Evolutionary conservation across 2,797 vertebrate genomes (phyloP), one percentile per base, ranked within the genome.

Genomic region (Bradypus variegatus): DNA sequence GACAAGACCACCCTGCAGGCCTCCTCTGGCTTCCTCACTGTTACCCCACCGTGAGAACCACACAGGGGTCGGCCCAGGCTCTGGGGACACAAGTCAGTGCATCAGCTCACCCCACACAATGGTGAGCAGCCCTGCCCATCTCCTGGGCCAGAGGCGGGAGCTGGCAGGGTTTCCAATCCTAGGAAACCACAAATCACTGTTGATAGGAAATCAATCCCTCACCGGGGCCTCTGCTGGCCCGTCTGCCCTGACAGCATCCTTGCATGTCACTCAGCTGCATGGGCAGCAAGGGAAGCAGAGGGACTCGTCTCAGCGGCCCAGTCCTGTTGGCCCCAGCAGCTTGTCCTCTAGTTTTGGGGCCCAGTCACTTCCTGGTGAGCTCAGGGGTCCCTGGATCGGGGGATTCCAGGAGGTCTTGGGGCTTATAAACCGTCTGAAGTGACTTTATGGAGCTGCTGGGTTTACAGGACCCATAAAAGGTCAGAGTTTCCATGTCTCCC

Each of bases 401-500:
- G 55, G 67, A 27, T 62, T 33, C 86, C 1, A 2, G 78, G 70
- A 0, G 2, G 85, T 76, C 85, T 89, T 25, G 5, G 79, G 58
- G 29, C 65, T 70, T 75, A 6, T 73, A 87, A 78, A 88, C 55
- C 2, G 1, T 67, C 48, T 73, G 33, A 64, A 90, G 86, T 36
- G 50, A 92, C 67, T 92, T 91, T 85, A 69, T 23, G 33, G 48
- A 77, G 78, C 82, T 55, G 45, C 73, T 0, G 19, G 50, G 25
- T 77, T 92, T 38, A 0, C 55, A 58, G 81, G 67, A 75, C 41
- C 19, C 27, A 75, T 81, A 85, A 89, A 90, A 87, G 41, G 45
- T 93, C 81, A 73, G 90, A 89, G 41, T 91, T 89, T 89, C 88
- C 88, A 70, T 31, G 69, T 84, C 38, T 87, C 58, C 62, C 41